phyloP scores from a whole-genome alignment of 1,140 invertebrate species.

The Drosophila pruinosa region DNA sequence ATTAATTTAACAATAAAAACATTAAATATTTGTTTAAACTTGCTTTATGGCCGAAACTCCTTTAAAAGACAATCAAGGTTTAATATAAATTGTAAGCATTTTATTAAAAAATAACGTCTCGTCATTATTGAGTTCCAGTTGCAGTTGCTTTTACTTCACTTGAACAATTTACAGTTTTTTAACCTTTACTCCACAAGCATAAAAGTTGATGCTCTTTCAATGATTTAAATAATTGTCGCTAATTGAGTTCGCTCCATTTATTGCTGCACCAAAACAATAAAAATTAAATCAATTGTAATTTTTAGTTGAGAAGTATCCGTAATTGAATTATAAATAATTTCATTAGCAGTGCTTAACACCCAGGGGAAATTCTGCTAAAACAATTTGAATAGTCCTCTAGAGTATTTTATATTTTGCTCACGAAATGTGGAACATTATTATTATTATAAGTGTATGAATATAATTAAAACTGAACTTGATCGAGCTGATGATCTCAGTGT shows the following conservation, averaged over 20 bases:
- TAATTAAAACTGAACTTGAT: not conserved
- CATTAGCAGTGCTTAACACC: not conserved
- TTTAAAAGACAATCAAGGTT: not conserved
- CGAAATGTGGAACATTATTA: not conserved
- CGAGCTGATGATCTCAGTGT: not conserved
- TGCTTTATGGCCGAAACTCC: not conserved
- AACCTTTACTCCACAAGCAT: not conserved
- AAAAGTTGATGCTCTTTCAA: conserved; percentile 2
- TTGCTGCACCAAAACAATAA: not conserved
- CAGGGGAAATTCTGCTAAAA: not conserved
- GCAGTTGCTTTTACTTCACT: not conserved
- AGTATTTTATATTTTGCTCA: not conserved
- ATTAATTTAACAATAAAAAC: not conserved
- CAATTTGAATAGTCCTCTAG: not conserved
- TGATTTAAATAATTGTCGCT: conserved; percentile 16
- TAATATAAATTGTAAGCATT: not conserved
- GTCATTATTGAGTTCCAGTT: not conserved
- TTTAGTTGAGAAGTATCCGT: not conserved
- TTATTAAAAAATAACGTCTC: not conserved
- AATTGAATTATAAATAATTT: not conserved
- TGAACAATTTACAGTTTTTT: not conserved
- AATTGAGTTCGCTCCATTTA: conserved; percentile 15
- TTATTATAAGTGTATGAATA: not conserved
- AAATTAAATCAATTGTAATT: not conserved
- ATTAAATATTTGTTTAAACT: not conserved